These are phyloP conservation scores for Arenaria interpres DNA, from an alignment of 2,113 vertebrate species.

Conservation along the genomic window DNA sequence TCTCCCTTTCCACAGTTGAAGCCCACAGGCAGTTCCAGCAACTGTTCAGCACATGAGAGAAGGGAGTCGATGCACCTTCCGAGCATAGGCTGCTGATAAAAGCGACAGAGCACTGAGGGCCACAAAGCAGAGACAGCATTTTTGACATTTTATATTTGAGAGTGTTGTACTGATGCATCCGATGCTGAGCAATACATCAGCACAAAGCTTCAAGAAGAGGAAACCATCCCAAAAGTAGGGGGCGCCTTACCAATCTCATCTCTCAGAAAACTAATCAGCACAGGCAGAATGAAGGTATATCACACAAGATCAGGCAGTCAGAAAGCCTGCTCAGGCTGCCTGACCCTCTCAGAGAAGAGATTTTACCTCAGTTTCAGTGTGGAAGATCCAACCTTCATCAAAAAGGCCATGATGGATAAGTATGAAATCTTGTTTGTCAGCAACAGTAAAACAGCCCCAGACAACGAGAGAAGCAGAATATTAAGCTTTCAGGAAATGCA, in stretches of 20 bases:
- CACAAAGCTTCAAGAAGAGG: background rate
- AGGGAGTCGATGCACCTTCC: background rate
- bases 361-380: background rate
- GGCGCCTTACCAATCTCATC: background rate
- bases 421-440: conserved; percentile 14
- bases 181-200: background rate
- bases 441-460: background rate
- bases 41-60: background rate
- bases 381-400: background rate
- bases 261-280: background rate
- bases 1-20: background rate
- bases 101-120: background rate
- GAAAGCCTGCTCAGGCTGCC: background rate
- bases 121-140: background rate
- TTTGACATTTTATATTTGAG: background rate
- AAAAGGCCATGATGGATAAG: background rate
- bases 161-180: background rate
- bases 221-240: background rate
- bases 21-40: background rate
- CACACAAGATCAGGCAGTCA: background rate
- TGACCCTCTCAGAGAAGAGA: background rate
- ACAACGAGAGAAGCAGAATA: background rate
- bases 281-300: background rate
- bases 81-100: background rate
- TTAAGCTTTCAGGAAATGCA: background rate